Conservation (phyloP, 2,113 vertebrate genomes). For the Podocnemis expansa region DNA sequence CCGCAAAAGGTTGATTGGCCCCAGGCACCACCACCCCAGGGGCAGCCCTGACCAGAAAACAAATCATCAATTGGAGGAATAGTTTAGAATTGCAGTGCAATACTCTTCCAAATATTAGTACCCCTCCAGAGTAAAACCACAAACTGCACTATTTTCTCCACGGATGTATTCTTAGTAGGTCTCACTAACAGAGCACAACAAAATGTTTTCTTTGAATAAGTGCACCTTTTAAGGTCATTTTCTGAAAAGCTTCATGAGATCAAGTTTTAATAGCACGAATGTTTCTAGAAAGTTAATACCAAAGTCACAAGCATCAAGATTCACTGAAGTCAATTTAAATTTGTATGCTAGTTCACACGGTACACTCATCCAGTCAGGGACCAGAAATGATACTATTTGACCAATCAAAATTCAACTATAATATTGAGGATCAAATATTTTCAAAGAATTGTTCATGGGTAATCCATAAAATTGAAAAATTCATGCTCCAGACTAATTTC, state of each 20-base stretch:
- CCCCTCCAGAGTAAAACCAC: background rate
- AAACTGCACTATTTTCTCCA: slow-evolving; percentile 5
- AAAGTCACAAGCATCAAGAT: slow-evolving; percentile 3
- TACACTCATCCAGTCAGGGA: slow-evolving; percentile 16
- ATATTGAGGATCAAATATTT: slow-evolving; percentile 26
- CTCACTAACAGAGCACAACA: background rate
- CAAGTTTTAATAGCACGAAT: background rate
- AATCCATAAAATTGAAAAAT: slow-evolving; percentile 40
- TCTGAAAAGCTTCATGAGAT: background rate
- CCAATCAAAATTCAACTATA: background rate
- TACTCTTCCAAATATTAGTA: background rate
- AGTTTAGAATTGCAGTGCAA: background rate
- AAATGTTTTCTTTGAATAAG: background rate
- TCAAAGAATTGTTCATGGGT: background rate
- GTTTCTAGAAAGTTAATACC: background rate
- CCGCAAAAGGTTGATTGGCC: too few relatives aligned
- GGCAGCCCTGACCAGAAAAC: too few relatives aligned
- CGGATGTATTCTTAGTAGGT: background rate
- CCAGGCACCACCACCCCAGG: too few relatives aligned
- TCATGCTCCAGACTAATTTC: slow-evolving; percentile 24
- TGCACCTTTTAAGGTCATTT: background rate
- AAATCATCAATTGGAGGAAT: background rate
- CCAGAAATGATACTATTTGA: background rate
- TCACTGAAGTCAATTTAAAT: background rate
- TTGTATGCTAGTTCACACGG: slow-evolving; percentile 18